phyloP scores from a whole-genome alignment of 2,113 vertebrate genomes.

The Aspiorhynchus laticeps region DNA sequence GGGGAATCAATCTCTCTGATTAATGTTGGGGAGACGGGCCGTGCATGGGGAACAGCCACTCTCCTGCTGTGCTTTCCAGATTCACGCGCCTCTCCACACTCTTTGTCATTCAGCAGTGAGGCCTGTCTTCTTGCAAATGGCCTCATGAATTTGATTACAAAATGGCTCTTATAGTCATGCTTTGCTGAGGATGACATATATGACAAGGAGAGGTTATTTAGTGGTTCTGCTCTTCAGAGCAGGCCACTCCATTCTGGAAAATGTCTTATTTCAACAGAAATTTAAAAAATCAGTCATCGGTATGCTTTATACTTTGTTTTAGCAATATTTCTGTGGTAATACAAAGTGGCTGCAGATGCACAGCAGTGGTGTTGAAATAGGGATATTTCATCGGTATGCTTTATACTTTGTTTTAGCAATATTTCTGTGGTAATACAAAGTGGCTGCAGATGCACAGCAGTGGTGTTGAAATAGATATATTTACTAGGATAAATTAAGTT shows the following conservation, averaged over 20 bases:
- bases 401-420: neutral
- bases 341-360: neutral
- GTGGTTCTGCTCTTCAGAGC: neutral
- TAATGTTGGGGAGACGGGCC: constrained; percentile 49
- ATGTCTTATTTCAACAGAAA: neutral
- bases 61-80: neutral
- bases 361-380: neutral
- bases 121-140: constrained; percentile 38
- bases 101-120: constrained; percentile 14
- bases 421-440: constrained; percentile 3
- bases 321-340: neutral
- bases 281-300: neutral
- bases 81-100: constrained; percentile 10
- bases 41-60: neutral
- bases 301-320: neutral
- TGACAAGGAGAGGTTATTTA: constrained; percentile 15
- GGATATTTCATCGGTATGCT: neutral
- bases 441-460: neutral
- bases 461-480: neutral
- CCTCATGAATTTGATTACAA: constrained; percentile 53
- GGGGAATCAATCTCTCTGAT: constrained; percentile 64
- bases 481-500: neutral
- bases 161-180: constrained; percentile 57
- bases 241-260: neutral
- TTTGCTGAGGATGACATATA: constrained; percentile 48